A percentile compares a stretch with the other conserved stretches of the same genome.
phyloP scores from a whole-genome alignment of 2,888 invertebrate species.

The Pterostichus niger region DNA sequence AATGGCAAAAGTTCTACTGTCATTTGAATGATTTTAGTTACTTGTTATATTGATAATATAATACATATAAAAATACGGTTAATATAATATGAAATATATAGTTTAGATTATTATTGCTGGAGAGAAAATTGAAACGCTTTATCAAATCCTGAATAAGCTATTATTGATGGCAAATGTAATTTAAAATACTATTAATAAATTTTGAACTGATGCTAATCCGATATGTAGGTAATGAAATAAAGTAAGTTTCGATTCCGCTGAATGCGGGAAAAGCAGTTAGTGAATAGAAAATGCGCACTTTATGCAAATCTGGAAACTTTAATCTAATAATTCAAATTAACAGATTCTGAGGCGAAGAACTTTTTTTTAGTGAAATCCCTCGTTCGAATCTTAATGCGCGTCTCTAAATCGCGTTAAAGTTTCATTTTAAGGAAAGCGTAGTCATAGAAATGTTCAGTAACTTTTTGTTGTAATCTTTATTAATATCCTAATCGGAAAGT shows the following conservation, averaged over 20 bases:
- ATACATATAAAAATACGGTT: no score
- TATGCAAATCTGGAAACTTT: constrained; percentile 43
- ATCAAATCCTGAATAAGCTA: no score
- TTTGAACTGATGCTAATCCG: not conserved
- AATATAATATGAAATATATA: no score
- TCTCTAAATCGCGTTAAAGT: constrained; percentile 55
- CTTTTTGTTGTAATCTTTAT: constrained; percentile 60
- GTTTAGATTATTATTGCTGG: no score
- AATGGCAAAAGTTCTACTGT: no score
- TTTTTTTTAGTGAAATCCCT: constrained; percentile 34
- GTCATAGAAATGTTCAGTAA: constrained; percentile 46
- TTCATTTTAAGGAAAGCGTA: constrained; percentile 43
- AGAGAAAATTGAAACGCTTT: no score
- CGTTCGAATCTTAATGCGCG: constrained; percentile 39
- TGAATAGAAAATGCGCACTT: constrained; percentile 6
- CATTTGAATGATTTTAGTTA: no score
- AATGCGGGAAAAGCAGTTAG: not conserved
- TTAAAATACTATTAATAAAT: constrained; percentile 10
- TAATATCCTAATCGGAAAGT: constrained; percentile 55
- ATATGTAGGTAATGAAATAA: constrained; percentile 16
- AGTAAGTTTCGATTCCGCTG: constrained; percentile 24
- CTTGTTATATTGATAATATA: no score
- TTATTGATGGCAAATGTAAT: no score
- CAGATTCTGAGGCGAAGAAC: constrained; percentile 41
- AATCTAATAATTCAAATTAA: constrained; percentile 50